Evolutionary conservation across 2,888 invertebrate genomes (phyloP), one percentile per base, ranked within the genome.

Genomic region (Cerceris ruficornis): DNA sequence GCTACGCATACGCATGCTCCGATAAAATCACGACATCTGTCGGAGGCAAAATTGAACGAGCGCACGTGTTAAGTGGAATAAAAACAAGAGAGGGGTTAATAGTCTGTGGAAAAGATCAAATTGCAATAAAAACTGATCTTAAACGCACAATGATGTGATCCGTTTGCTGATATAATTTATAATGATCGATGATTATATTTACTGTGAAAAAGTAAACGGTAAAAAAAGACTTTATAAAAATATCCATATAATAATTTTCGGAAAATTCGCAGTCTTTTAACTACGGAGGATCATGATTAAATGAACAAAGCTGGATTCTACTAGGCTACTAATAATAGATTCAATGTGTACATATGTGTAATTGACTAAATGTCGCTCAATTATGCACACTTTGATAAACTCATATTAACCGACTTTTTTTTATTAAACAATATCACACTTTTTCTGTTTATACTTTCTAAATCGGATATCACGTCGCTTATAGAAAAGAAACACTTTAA

Each of bases 1-100:
- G 71, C 61, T 82, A 46, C 43, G 60, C 46, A 41, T 65, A 71
- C 80, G 80, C 80, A 71, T 85, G 78, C 70, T 67, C 55, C 55
- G 17, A 11, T n/a, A 50, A 28, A 28, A 49, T 28, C 41, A 50
- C 52, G 52, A 28, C 62, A 62, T 62, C 62, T 62, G 49, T 46
- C 46, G 15, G 15, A 9, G 46, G 9, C 13, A 17, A 14, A 46
- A 46, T 60, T 43, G 7, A 17, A 55, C 7, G 17, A 55, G 7
- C 28, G 55, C 55, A 55, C 55, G 28, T 55, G 55, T 55, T 55
- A 55, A 55, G 55, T 55, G 8, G 11, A 55, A 55, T 55, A 7
- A 55, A 50, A 50, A 50, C 6, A n/a, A n/a, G 50, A n/a, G 50
- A 50, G n/a, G 50, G 50, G 6, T 50, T 50, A 50, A 50, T 50